Evolutionary conservation across 2,888 invertebrate species (phyloP).

Genomic region (Brenthis daphne): DNA sequence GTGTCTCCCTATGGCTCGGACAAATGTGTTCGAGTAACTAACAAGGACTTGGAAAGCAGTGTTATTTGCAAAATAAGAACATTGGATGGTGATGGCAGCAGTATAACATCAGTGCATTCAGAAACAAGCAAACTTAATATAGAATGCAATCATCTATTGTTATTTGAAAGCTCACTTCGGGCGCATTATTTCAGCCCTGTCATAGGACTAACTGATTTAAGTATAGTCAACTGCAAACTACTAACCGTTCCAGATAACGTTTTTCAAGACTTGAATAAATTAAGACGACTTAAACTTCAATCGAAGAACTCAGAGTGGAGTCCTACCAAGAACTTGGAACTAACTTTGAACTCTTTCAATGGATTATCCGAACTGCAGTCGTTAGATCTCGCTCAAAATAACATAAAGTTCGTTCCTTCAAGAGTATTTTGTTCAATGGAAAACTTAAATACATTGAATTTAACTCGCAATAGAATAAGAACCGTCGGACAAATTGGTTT

Average conservation of each 20-base stretch:
- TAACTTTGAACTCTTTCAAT: conserved; percentile 86
- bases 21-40: conserved; percentile 73
- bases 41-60: conserved; percentile 73
- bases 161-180: conserved; percentile 89
- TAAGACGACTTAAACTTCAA: conserved; percentile 89
- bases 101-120: conserved; percentile 82
- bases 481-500: conserved; percentile 90
- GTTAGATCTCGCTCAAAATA: conserved; percentile 91
- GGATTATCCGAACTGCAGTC: conserved; percentile 90
- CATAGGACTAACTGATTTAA: conserved; percentile 88
- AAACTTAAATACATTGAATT: conserved; percentile 91
- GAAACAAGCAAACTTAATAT: conserved; percentile 89
- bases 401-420: conserved; percentile 90
- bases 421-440: conserved; percentile 90
- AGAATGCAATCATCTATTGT: conserved; percentile 89
- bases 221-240: conserved; percentile 90
- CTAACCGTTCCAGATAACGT: conserved; percentile 88
- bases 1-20: conserved; percentile 79
- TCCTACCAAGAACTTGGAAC: conserved; percentile 87
- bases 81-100: conserved; percentile 86
- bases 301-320: conserved; percentile 92
- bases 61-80: conserved; percentile 87
- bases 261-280: conserved; percentile 90
- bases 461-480: conserved; percentile 91
- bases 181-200: conserved; percentile 87